phyloP scores from a whole-genome alignment of 2,888 invertebrate genomes.

The Baronia brevicornis region DNA sequence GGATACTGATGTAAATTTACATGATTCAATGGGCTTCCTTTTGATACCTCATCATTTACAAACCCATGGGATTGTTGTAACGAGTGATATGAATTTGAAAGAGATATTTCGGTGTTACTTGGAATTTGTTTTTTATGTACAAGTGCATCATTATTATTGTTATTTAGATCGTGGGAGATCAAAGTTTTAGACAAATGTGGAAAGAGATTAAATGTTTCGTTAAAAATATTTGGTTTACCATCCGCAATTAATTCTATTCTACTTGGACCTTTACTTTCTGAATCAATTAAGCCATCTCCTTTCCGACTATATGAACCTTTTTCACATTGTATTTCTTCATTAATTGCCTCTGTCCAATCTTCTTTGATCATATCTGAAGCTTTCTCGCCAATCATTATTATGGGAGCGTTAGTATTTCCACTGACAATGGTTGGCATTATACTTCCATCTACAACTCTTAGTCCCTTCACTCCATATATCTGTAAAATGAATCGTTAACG shows the following conservation, averaged over 20 bases:
- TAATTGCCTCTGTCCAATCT: conserved; percentile 71
- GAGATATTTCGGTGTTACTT: neutral
- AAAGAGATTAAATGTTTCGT: conserved; percentile 47
- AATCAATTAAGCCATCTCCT: conserved; percentile 22
- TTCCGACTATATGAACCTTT: conserved; percentile 19
- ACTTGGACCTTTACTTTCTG: conserved; percentile 24
- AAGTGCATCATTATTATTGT: neutral
- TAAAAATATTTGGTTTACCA: conserved; percentile 36
- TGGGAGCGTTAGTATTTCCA: conserved; percentile 89
- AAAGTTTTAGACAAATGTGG: conserved; percentile 28
- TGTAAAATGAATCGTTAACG: conserved; percentile 24
- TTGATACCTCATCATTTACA: neutral
- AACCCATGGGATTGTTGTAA: conserved; percentile 5
- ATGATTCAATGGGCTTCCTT: neutral
- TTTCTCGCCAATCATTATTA: conserved; percentile 90
- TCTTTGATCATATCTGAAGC: conserved; percentile 88
- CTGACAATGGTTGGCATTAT: conserved; percentile 87
- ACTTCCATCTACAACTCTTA: conserved; percentile 88
- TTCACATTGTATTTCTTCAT: conserved; percentile 24
- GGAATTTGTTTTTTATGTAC: neutral
- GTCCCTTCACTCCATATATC: conserved; percentile 79
- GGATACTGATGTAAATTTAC: conserved; percentile 1
- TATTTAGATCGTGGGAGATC: neutral
- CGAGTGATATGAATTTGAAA: conserved; percentile 12
- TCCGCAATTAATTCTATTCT: conserved; percentile 18